These are phyloP conservation scores for Frieseomelitta varia DNA, from an alignment of 1,140 invertebrate species.

Conservation along the genomic window DNA sequence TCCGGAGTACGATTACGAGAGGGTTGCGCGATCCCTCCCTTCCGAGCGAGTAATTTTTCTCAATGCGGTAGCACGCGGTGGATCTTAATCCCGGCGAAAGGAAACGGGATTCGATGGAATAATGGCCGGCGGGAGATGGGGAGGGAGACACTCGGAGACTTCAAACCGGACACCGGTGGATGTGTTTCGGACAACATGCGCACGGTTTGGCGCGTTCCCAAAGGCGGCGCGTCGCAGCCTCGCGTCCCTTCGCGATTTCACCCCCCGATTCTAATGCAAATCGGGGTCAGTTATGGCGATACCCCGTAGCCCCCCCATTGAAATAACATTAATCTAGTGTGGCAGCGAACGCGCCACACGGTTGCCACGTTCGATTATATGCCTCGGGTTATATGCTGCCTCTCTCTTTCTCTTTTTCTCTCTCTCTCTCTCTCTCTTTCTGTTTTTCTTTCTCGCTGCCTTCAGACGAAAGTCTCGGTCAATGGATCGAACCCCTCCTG, in stretches of 20 bases:
- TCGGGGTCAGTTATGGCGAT: constrained; percentile 73
- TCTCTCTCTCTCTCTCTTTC: too few relatives aligned
- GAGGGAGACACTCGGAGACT: constrained; percentile 13
- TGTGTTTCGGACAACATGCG: constrained; percentile 67
- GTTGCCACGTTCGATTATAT: constrained; percentile 72
- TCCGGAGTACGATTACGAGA: neutral
- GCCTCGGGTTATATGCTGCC: constrained; percentile 2
- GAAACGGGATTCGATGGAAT: neutral
- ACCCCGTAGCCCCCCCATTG: constrained; percentile 60
- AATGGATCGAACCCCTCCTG: constrained; percentile 41
- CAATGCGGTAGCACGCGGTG: constrained; percentile 55
- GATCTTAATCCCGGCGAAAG: constrained; percentile 53
- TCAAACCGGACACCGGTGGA: constrained; percentile 57
- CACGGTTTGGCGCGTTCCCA: constrained; percentile 71
- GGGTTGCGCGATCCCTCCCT: constrained; percentile 47
- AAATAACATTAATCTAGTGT: constrained; percentile 76
- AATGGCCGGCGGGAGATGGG: neutral
- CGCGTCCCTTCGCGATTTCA: constrained; percentile 59
- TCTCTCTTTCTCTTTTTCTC: neutral
- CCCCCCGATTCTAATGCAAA: constrained; percentile 72
- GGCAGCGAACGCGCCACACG: constrained; percentile 63
- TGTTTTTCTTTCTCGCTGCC: neutral
- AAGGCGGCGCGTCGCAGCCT: constrained; percentile 44
- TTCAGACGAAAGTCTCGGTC: constrained; percentile 37
- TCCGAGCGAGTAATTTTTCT: constrained; percentile 54